Conservation (phyloP, 2,888 invertebrate genomes). For the Trissoscelio sp. region DNA sequence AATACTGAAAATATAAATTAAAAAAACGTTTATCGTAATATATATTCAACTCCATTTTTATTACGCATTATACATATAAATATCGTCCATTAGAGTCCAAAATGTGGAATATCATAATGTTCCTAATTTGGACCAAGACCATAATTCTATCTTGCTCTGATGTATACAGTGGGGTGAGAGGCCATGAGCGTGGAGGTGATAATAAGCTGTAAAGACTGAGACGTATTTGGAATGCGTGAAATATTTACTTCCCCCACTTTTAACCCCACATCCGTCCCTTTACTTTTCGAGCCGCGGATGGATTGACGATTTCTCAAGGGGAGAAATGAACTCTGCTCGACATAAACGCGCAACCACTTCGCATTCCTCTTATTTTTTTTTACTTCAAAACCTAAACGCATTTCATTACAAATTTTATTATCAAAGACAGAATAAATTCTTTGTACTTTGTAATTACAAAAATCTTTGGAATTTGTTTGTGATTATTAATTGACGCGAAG, state of each 20-base stretch:
- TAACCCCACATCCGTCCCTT: constrained; percentile 60
- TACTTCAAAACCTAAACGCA: background rate
- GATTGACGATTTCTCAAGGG: constrained; percentile 54
- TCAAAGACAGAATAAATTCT: constrained; percentile 3
- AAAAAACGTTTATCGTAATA: too few species aligned
- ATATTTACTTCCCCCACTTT: constrained; percentile 71
- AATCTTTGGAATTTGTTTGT: background rate
- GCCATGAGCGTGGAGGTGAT: constrained; percentile 78
- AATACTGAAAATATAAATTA: too few species aligned
- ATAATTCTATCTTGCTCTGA: constrained; percentile 30
- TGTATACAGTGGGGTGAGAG: constrained; percentile 71
- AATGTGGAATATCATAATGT: constrained; percentile 11
- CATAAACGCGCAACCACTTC: constrained; percentile 14
- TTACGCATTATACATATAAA: too few species aligned
- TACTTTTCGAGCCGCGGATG: constrained; percentile 64
- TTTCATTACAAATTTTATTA: background rate
- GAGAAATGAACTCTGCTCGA: constrained; percentile 35
- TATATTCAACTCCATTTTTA: too few species aligned
- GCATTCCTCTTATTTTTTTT: background rate
- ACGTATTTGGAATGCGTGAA: constrained; percentile 79
- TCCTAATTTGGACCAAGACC: constrained; percentile 33
- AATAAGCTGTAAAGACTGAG: constrained; percentile 80
- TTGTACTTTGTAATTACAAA: background rate
- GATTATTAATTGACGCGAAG: background rate
- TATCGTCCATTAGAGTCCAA: background rate